phyloP scores from a whole-genome alignment of 2,888 invertebrate genomes.

The Drosophila mimetica region DNA sequence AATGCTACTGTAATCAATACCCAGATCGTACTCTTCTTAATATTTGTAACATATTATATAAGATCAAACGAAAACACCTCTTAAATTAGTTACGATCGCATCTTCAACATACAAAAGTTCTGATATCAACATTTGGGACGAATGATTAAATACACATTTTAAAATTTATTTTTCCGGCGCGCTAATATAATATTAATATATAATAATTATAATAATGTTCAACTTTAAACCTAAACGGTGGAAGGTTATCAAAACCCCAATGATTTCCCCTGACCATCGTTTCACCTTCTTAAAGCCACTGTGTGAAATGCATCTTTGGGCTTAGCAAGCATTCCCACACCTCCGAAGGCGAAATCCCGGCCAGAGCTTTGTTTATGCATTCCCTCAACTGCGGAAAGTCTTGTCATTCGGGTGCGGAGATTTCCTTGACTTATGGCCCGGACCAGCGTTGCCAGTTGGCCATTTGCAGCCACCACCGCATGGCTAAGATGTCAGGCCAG shows the following conservation, averaged over 20 bases:
- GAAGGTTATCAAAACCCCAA: neutral
- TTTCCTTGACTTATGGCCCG: slow-evolving; percentile 62
- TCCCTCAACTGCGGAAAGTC: slow-evolving; percentile 39
- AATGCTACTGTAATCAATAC: too few relatives aligned
- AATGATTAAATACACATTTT: too few relatives aligned
- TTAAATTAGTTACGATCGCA: too few relatives aligned
- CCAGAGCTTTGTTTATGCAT: slow-evolving; percentile 25
- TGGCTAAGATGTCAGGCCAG: slow-evolving; percentile 36
- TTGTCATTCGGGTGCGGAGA: slow-evolving; percentile 65
- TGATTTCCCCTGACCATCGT: slow-evolving; percentile 8
- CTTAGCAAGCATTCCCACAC: slow-evolving; percentile 24
- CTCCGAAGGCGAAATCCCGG: slow-evolving; percentile 9
- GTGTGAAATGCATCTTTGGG: slow-evolving; percentile 23
- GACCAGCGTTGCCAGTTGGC: slow-evolving; percentile 25
- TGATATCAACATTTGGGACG: too few relatives aligned
- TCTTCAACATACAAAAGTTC: too few relatives aligned
- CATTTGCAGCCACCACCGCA: slow-evolving; percentile 25
- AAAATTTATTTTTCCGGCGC: too few relatives aligned
- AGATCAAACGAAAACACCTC: too few relatives aligned
- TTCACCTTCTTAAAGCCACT: neutral
- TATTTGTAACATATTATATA: too few relatives aligned
- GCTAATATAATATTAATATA: too few relatives aligned
- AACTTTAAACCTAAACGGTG: neutral
- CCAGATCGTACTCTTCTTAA: too few relatives aligned
- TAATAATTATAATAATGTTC: too few relatives aligned